Percentiles rank a stretch among this genome's conserved stretches.
These are phyloP conservation scores for Macrophya annulata DNA, from an alignment of 2,888 invertebrate genomes.

Conservation along the genomic window DNA sequence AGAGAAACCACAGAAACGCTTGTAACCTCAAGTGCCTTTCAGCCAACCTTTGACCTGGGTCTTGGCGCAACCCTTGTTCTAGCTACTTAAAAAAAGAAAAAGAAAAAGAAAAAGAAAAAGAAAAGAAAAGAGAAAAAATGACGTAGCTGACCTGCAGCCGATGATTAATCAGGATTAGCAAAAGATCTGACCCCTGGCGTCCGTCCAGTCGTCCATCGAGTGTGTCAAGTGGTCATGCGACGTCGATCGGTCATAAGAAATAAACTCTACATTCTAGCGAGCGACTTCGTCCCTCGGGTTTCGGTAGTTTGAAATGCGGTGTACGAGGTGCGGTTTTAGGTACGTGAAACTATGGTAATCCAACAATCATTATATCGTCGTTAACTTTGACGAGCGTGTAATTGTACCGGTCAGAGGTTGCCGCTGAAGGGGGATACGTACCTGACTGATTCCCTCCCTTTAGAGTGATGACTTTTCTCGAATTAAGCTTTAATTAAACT, in stretches of 20 bases:
- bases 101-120: too few relatives aligned
- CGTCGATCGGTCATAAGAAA: slow-evolving; percentile 73
- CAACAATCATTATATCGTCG: slow-evolving; percentile 74
- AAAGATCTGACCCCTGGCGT: slow-evolving; percentile 67
- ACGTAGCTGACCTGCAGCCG: slow-evolving; percentile 62
- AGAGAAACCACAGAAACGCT: slow-evolving; percentile 54
- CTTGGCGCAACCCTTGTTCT: slow-evolving; percentile 55
- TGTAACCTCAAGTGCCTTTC: slow-evolving; percentile 47
- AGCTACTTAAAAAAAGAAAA: slow-evolving; percentile 43
- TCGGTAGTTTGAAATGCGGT: slow-evolving; percentile 43
- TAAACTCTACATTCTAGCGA: slow-evolving; percentile 56
- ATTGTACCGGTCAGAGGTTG: slow-evolving; percentile 67
- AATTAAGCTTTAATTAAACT: slow-evolving; percentile 27
- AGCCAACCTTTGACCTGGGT: slow-evolving; percentile 31
- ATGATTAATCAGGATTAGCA: slow-evolving; percentile 77
- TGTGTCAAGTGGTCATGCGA: slow-evolving; percentile 69
- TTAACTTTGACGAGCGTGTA: slow-evolving; percentile 76
- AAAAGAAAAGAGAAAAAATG: slow-evolving; percentile 18
- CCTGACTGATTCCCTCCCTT: slow-evolving; percentile 47
- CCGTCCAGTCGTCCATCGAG: slow-evolving; percentile 52
- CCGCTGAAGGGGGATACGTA: slow-evolving; percentile 32
- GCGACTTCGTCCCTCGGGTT: slow-evolving; percentile 54
- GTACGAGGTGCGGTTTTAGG: not conserved
- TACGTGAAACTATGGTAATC: slow-evolving; percentile 61
- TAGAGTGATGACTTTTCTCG: slow-evolving; percentile 40